Evolutionary conservation across 2,797 vertebrate genomes (phyloP).

Genomic region (Ptychobarbus kaznakovi): DNA sequence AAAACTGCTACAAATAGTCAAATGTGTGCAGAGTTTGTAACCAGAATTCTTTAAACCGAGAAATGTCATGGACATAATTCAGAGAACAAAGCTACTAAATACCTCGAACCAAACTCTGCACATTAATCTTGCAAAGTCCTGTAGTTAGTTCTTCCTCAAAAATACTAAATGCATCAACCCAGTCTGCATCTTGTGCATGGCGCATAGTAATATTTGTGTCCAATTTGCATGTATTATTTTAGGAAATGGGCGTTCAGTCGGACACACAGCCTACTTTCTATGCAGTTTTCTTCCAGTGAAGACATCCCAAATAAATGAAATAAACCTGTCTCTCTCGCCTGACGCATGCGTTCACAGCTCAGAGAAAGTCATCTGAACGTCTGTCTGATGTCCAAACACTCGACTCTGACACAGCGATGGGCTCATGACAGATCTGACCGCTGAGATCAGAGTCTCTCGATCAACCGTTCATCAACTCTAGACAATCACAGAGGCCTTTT

Average conservation of each 20-base stretch:
- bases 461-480: not conserved
- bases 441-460: conserved; percentile 9
- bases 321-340: not conserved
- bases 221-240: conserved; percentile 1
- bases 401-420: not conserved
- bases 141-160: not conserved
- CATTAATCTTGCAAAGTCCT: not conserved
- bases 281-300: not conserved
- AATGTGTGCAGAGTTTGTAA: not conserved
- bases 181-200: not conserved
- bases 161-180: not conserved
- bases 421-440: conserved; percentile 1
- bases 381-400: not conserved
- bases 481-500: not conserved
- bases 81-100: not conserved
- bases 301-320: conserved; percentile 1
- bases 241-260: not conserved
- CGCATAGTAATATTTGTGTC: not conserved
- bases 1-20: not conserved
- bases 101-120: not conserved
- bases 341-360: not conserved
- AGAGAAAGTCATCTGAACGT: not conserved
- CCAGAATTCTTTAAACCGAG: not conserved
- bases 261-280: not conserved
- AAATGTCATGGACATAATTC: not conserved